Base-by-base conservation (phyloP, 2,888 invertebrate genomes). In the Petrophora chlorosata region DNA sequence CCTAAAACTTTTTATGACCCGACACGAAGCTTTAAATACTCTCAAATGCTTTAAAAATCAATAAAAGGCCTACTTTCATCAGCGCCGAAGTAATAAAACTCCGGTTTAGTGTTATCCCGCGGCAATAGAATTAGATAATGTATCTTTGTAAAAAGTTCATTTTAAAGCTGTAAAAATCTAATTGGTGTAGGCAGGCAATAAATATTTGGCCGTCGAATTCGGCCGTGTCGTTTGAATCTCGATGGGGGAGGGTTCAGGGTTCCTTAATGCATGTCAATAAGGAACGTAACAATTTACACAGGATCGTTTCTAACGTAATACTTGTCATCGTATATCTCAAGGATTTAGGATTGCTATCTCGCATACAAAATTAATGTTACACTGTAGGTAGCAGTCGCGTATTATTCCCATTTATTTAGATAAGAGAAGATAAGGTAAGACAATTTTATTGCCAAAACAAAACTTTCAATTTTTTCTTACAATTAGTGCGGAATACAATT, bases 21-120 rank as follows among this genome's bases (percentile, higher is more conserved):
- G 70, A 76, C 72, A 77, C 73, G 76, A 77, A 76, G 76, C 79
- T 78, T 81, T 81, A 83, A 89, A 87, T 83, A 81, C 83, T 83
- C 79, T 78, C 66, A 80, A 84, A 84, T 76, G 77, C 76, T 76
- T 80, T 85, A 83, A 84, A 85, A 86, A 85, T 85, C 85, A 86
- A 86, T 89, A 85, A 87, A 85, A 85, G 63, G 73, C 76, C 83
- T 85, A 82, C 77, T 85, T 85, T 82, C 82, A 84, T 84, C 83
- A 85, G 71, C 78, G 74, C 73, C 67, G 68, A 70, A 71, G 86
- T 83, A 84, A 88, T 89, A 89, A 89, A 88, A 84, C 64, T n/a
- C 73, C 73, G 70, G 75, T 86, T 88, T 83, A 87, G 70, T 83
- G 84, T 82, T 79, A 86, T 83, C 82, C n/a, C 81, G 67, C 62